Conservation (phyloP, 23 tunicate species). For the Aplidium turbinatum region DNA sequence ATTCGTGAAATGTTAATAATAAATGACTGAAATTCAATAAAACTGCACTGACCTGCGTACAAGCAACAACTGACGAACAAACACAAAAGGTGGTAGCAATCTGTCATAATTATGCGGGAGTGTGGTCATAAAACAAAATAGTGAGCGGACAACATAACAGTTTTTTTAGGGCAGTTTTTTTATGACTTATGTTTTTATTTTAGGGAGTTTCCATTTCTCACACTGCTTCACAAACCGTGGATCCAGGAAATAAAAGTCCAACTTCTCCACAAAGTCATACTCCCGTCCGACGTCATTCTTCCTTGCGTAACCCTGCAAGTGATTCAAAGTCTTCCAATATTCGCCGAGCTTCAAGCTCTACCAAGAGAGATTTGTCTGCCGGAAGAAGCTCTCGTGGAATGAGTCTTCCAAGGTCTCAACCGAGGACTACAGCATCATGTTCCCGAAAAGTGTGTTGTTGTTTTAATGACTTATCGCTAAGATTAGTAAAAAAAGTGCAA, state of each 20-base stretch:
- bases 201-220: slow-evolving; percentile 12
- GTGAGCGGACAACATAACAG: no score
- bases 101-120: no score
- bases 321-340: slow-evolving; percentile 7
- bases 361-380: background rate
- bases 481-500: no score
- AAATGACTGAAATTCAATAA: no score
- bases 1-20: no score
- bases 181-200: background rate
- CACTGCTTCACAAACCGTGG: slow-evolving; percentile 4
- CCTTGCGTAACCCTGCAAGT: background rate
- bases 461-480: no score
- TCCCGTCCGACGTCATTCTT: background rate
- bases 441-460: no score
- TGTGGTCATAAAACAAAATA: no score
- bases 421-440: background rate
- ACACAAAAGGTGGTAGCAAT: no score
- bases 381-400: background rate
- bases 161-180: background rate
- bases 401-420: background rate
- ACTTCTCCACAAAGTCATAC: background rate
- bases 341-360: background rate
- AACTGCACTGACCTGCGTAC: no score
- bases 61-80: no score
- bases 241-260: no score